Evolutionary conservation across 2,888 invertebrate species (phyloP).

Genomic region (Catocala nupta): DNA sequence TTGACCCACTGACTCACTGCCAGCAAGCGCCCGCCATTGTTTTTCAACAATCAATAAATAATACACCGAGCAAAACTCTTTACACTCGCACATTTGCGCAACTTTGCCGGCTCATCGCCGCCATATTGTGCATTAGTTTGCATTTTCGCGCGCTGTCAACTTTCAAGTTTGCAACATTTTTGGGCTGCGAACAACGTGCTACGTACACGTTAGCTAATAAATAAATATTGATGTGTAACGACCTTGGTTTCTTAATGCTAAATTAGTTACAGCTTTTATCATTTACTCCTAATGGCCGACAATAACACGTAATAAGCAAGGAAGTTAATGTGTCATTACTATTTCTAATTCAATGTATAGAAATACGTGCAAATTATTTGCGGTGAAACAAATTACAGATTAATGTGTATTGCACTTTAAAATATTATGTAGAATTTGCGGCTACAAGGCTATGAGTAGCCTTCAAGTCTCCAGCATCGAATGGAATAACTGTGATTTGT

Average conservation of each 20-base stretch:
- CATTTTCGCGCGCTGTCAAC: slow-evolving; percentile 68
- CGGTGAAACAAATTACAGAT: slow-evolving; percentile 32
- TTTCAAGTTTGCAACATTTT: slow-evolving; percentile 64
- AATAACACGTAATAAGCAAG: slow-evolving; percentile 18
- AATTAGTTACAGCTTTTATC: slow-evolving; percentile 62
- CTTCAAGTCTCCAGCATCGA: slow-evolving; percentile 17
- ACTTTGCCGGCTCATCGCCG: slow-evolving; percentile 69
- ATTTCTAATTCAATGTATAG: slow-evolving; percentile 21
- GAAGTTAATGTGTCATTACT: slow-evolving; percentile 7
- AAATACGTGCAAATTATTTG: slow-evolving; percentile 35
- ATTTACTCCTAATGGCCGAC: slow-evolving; percentile 35
- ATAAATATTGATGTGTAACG: slow-evolving; percentile 67
- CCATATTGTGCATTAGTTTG: slow-evolving; percentile 64
- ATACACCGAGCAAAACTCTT: slow-evolving; percentile 80
- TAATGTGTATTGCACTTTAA: slow-evolving; percentile 33
- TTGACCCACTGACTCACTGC: slow-evolving; percentile 87
- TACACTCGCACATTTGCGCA: slow-evolving; percentile 79
- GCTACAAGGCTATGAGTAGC: slow-evolving; percentile 27
- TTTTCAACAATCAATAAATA: slow-evolving; percentile 87
- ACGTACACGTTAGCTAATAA: slow-evolving; percentile 57
- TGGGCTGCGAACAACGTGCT: slow-evolving; percentile 56
- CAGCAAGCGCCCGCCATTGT: slow-evolving; percentile 84
- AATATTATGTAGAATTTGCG: slow-evolving; percentile 33
- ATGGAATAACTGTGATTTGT: slow-evolving; percentile 11
- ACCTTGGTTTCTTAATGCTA: slow-evolving; percentile 67